phyloP scores from a whole-genome alignment of 2,797 vertebrate species.

The Megalops cyprinoides region DNA sequence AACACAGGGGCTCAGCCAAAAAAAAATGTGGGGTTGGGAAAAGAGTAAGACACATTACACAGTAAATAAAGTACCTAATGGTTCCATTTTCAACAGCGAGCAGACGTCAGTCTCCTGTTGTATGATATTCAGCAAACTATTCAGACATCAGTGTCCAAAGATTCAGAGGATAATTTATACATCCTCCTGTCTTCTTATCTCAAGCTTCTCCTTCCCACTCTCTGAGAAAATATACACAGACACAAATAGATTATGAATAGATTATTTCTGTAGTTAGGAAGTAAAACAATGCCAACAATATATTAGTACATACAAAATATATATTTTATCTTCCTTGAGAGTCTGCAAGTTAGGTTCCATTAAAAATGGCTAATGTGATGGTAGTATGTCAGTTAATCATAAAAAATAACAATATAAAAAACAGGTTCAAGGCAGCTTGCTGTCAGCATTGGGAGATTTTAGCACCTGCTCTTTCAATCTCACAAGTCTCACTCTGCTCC shows the following conservation, averaged over 20 bases:
- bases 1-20: background rate
- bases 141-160: background rate
- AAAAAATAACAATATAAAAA: too few relatives aligned
- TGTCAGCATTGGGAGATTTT: background rate
- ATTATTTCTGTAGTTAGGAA: too few relatives aligned
- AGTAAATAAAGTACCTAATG: background rate
- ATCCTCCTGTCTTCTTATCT: too few relatives aligned
- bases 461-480: background rate
- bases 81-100: background rate
- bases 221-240: too few relatives aligned
- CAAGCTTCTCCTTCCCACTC: background rate
- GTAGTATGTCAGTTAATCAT: too few relatives aligned
- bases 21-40: background rate
- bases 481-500: background rate
- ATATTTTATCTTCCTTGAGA: too few relatives aligned
- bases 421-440: too few relatives aligned
- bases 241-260: too few relatives aligned
- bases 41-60: background rate
- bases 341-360: too few relatives aligned
- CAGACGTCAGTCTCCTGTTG: background rate
- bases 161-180: background rate
- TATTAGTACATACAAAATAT: too few relatives aligned
- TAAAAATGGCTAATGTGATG: too few relatives aligned
- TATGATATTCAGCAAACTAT: background rate
- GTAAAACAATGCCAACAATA: too few relatives aligned